These are phyloP conservation scores for Trididemnum clinides DNA, from an alignment of 23 tunicate genomes.

Conservation along the genomic window DNA sequence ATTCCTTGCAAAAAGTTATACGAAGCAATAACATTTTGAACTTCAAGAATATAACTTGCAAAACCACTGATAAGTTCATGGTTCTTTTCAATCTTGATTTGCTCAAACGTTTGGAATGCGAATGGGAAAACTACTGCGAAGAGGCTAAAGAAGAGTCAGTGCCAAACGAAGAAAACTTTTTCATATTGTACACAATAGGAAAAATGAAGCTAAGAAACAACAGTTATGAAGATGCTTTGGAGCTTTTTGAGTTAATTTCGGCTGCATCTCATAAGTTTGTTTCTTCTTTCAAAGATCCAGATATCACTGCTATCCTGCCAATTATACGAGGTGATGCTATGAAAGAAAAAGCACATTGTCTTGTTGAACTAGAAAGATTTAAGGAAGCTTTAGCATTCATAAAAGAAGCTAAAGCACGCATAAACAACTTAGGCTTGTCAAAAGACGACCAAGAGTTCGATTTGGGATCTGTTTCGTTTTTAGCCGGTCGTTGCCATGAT, in stretches of 20 bases:
- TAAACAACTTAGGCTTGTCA: background rate
- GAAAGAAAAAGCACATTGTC: background rate
- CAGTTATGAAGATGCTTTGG: background rate
- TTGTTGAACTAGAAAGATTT: background rate
- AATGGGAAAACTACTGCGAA: background rate
- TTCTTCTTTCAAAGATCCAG: background rate
- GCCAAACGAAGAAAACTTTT: background rate
- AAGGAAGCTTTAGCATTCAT: background rate
- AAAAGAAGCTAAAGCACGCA: background rate
- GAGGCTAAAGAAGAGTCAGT: background rate
- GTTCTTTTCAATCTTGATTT: background rate
- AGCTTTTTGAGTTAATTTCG: background rate
- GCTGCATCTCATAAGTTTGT: background rate
- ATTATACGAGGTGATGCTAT: background rate
- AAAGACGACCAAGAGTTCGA: background rate
- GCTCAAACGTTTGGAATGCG: background rate
- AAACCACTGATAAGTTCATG: background rate
- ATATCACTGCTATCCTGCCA: background rate
- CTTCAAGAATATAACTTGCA: background rate
- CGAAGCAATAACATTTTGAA: background rate
- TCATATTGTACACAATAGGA: background rate
- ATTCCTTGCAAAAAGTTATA: background rate
- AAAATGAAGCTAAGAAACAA: background rate
- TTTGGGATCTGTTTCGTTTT: background rate
- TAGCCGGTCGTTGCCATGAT: background rate